phyloP scores from a whole-genome alignment of 2,113 vertebrate species.

The Notothenia coriiceps region DNA sequence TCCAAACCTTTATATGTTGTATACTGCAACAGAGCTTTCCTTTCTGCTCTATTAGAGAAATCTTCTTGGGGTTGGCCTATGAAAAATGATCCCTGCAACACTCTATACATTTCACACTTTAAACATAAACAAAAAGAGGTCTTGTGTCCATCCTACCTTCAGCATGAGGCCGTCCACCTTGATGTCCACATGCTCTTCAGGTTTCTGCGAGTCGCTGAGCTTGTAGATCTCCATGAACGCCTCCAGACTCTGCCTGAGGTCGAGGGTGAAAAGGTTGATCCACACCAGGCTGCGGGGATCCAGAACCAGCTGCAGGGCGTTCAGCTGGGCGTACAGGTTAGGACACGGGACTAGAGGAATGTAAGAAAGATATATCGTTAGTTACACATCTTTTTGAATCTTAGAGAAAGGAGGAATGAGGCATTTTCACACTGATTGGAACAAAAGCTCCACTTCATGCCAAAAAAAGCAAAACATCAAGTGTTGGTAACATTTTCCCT shows the following conservation, averaged over 20 bases:
- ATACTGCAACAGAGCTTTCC: no score
- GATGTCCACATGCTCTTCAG: conserved; percentile 96
- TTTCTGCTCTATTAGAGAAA: no score
- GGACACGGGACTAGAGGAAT: conserved; percentile 90
- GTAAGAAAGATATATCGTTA: background rate
- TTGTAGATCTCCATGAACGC: conserved; percentile 99
- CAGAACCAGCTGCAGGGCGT: conserved; percentile 95
- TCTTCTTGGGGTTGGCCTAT: no score
- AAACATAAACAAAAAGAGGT: background rate
- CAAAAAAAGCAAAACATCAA: conserved; percentile 3
- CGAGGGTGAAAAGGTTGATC: conserved; percentile 96
- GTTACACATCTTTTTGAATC: background rate
- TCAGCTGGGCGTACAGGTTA: conserved; percentile 95
- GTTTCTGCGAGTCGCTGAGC: conserved; percentile 93
- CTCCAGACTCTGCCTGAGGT: conserved; percentile 95
- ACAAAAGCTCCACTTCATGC: background rate
- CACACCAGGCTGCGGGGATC: conserved; percentile 96
- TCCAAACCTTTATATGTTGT: no score
- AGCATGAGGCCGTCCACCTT: conserved; percentile 97
- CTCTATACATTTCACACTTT: no score
- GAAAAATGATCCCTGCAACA: no score
- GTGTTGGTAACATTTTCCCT: background rate
- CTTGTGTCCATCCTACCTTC: conserved; percentile 84
- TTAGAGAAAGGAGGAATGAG: background rate
- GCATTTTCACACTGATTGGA: background rate